A percentile compares a stretch with the other conserved stretches of the same genome.
These are phyloP conservation scores for Palythoa grandiflora DNA, from an alignment of 92 coral and sea anemone species.

Conservation along the genomic window DNA sequence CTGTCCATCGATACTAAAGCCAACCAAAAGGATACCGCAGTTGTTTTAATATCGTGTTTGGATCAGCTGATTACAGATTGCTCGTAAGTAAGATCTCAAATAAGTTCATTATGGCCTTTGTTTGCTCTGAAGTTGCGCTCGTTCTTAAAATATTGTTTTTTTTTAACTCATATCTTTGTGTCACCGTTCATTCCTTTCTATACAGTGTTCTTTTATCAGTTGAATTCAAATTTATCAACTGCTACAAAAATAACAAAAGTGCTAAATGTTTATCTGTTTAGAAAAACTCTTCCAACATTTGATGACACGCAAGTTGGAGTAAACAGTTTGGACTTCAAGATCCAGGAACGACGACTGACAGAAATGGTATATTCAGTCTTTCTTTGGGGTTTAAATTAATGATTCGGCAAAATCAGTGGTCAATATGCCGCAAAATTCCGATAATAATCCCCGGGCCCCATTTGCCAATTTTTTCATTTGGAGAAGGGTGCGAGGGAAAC, in stretches of 20 bases:
- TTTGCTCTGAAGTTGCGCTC: too few relatives aligned
- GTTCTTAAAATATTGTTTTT: too few relatives aligned
- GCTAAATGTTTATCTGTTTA: neutral
- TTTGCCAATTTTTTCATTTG: too few relatives aligned
- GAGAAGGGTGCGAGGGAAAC: too few relatives aligned
- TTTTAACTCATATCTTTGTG: too few relatives aligned
- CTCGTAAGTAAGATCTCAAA: conserved; percentile 53
- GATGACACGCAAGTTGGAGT: conserved; percentile 42
- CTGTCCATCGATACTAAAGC: conserved; percentile 65
- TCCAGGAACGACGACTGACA: conserved; percentile 34
- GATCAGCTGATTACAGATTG: conserved; percentile 89
- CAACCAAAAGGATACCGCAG: conserved; percentile 59
- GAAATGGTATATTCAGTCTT: conserved; percentile 12
- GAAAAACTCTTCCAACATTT: conserved; percentile 42
- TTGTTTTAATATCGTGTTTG: conserved; percentile 66
- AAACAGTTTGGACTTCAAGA: conserved; percentile 47
- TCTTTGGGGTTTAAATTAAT: neutral
- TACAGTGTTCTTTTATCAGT: too few relatives aligned
- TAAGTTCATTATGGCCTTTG: neutral
- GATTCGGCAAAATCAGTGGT: too few relatives aligned
- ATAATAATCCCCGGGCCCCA: too few relatives aligned
- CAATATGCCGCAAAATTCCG: too few relatives aligned
- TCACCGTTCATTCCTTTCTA: too few relatives aligned
- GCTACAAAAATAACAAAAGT: too few relatives aligned
- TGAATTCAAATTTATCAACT: too few relatives aligned